phyloP scores from a whole-genome alignment of 2,113 vertebrate genomes.

The Felis catus region DNA sequence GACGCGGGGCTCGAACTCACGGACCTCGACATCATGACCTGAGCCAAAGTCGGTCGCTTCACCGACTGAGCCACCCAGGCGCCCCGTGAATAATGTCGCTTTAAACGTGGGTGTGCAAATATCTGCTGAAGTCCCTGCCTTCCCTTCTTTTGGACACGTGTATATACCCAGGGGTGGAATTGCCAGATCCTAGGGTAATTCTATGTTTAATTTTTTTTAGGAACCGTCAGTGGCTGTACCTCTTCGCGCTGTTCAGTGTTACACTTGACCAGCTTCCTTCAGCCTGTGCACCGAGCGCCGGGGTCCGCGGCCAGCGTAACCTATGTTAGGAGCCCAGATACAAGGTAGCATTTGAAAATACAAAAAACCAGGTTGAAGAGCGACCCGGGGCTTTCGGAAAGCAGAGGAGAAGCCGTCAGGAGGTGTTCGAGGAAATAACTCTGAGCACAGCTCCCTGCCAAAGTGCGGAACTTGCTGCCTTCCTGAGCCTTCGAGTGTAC shows the following conservation, averaged over 20 bases:
- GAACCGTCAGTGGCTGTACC: rapidly evolving
- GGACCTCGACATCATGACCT: no score
- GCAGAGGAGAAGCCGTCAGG: neutral
- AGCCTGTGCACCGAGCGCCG: rapidly evolving
- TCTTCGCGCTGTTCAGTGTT: rapidly evolving
- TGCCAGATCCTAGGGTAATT: rapidly evolving
- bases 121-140: neutral
- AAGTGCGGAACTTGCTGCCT: rapidly evolving
- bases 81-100: neutral
- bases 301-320: no score
- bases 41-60: no score
- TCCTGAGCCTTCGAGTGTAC: rapidly evolving
- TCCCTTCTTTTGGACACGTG: rapidly evolving
- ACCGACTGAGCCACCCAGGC: no score
- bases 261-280: neutral
- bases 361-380: neutral
- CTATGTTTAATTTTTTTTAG: rapidly evolving
- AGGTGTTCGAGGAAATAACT: rapidly evolving
- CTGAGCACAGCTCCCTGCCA: rapidly evolving
- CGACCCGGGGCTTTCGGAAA: neutral
- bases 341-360: neutral
- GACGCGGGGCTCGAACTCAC: no score
- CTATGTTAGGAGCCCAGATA: neutral
- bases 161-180: rapidly evolving
- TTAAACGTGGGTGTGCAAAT: rapidly evolving